These are phyloP conservation scores for Batillaria attramentaria DNA, from an alignment of 1,140 invertebrate genomes.

Conservation along the genomic window DNA sequence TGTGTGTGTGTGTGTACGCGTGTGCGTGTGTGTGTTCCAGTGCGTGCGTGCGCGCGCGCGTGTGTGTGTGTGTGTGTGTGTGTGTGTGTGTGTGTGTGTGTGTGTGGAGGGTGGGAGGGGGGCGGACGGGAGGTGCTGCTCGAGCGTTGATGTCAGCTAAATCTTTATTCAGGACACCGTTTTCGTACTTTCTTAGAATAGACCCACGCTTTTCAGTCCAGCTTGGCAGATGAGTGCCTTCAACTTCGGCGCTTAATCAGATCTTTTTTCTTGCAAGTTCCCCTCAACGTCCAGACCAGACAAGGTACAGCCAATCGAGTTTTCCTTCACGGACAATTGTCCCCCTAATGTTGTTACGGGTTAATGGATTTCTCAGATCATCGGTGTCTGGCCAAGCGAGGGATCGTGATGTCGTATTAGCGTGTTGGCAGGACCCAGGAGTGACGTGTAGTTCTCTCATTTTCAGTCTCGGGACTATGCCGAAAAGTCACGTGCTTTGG, in stretches of 20 bases:
- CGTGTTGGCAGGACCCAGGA: too few relatives aligned
- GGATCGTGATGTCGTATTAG: too few relatives aligned
- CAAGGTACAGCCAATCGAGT: too few relatives aligned
- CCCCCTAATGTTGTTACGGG: too few relatives aligned
- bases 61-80: background rate
- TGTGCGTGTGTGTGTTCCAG: background rate
- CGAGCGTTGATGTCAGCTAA: background rate
- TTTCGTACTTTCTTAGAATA: background rate
- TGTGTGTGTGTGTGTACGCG: slow-evolving; percentile 11
- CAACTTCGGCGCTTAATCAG: background rate
- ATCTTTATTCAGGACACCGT: background rate
- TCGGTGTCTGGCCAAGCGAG: too few relatives aligned
- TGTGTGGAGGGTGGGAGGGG: background rate
- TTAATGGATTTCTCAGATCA: too few relatives aligned
- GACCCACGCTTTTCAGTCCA: background rate
- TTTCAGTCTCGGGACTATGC: too few relatives aligned
- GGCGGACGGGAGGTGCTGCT: too few relatives aligned
- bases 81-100: background rate
- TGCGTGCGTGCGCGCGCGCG: background rate
- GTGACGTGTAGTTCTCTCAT: too few relatives aligned
- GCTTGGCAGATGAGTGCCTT: background rate
- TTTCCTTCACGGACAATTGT: too few relatives aligned
- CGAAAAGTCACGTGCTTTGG: too few relatives aligned
- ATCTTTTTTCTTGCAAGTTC: background rate
- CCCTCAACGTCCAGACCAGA: too few relatives aligned